Evolutionary conservation across 2,797 vertebrate species (phyloP), one percentile per base, ranked within the genome.

Genomic region (Pelobates cultripes): DNA sequence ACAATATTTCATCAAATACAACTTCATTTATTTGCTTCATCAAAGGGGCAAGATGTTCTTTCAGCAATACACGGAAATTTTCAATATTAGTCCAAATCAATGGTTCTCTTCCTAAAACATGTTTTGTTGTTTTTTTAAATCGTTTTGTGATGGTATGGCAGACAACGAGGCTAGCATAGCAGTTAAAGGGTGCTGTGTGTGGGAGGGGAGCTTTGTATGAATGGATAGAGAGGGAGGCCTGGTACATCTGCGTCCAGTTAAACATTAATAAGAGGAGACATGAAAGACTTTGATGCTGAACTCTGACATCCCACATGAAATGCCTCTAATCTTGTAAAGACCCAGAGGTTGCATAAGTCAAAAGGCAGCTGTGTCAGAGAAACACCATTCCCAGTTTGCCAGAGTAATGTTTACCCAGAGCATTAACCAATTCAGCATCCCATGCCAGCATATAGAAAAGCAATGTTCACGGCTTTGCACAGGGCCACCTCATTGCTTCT

Each of bases 251-350:
- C 91, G 92, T 91, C 86, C 90, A 86, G 87, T 93, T 90, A 92
- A 93, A 92, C 53, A 89, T 91, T 89, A 90, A 89, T 91, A 89
- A 87, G 84, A 87, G 85, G 86, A 44, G 73, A 87, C 88, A 83
- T 88, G 89, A 88, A 88, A 85, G 89, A 86, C 86, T 85, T 88
- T 89, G 82, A 86, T 82, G 78, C 85, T 90, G 88, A 92, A 91
- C 90, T 89, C 78, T 88, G 90, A 78, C 87, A 75, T 88, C 78
- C 4, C 68, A 47, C 15, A 88, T 84, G 78, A 87, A 87, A 78
- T 90, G 89, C 88, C 89, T 92, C 88, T 90, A 90, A 93, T 91
- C 87, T 12, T 84, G 88, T 91, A 90, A 92, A 91, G 84, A 91
- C 86, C 88, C 85, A 74, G 87, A 88, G 17, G 81, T 86, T 85